A percentile compares a stretch with the other conserved stretches of the same genome.
These are phyloP conservation scores for Cavia aperea DNA, from an alignment of 2,113 vertebrate species.

Conservation along the genomic window DNA sequence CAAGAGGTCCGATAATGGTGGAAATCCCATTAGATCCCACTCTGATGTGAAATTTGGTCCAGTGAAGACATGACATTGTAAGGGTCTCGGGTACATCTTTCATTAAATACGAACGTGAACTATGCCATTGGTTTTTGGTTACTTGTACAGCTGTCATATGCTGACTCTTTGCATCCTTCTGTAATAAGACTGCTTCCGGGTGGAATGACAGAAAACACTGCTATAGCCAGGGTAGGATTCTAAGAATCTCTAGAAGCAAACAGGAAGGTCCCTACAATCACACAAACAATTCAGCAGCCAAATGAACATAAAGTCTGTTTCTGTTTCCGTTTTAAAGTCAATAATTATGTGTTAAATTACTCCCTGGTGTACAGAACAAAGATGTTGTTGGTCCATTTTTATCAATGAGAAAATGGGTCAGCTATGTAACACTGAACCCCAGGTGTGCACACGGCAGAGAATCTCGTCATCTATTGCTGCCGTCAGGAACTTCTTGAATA, in stretches of 20 bases:
- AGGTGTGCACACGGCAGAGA: slow-evolving; percentile 44
- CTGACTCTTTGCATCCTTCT: background rate
- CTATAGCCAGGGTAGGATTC: background rate
- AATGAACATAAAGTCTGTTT: slow-evolving; percentile 32
- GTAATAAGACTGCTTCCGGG: background rate
- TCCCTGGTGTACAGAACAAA: slow-evolving; percentile 36
- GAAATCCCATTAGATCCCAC: background rate
- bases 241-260: slow-evolving; percentile 42
- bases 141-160: background rate
- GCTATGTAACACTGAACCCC: slow-evolving; percentile 31
- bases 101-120: background rate
- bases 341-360: slow-evolving; percentile 36
- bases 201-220: background rate
- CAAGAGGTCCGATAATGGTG: background rate
- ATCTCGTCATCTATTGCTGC: background rate
- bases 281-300: slow-evolving; percentile 28
- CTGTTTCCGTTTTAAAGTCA: slow-evolving; percentile 35
- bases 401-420: slow-evolving; percentile 61
- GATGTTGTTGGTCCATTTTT: slow-evolving; percentile 17
- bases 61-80: background rate
- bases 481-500: slow-evolving; percentile 4
- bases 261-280: background rate
- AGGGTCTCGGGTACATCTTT: background rate
- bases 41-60: background rate
- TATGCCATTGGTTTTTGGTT: background rate